A percentile compares a stretch with the other conserved stretches of the same genome.
phyloP scores from a whole-genome alignment of 2,888 invertebrate genomes.

The Thysanoteuthis rhombus region DNA sequence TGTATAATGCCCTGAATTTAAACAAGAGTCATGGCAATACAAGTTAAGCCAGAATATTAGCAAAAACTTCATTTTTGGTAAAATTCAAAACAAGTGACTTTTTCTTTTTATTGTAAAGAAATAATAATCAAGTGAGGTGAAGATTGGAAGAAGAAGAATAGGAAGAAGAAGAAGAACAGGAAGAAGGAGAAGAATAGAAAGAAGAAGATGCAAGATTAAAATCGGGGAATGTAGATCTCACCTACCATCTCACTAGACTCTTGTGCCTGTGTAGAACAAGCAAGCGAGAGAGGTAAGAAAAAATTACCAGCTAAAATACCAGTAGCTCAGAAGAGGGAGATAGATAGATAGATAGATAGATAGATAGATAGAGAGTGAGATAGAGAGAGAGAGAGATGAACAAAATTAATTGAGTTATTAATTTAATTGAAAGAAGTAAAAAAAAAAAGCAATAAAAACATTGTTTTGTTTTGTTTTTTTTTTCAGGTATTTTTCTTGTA shows the following conservation, averaged over 20 bases:
- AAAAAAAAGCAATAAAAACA: conserved; percentile 1
- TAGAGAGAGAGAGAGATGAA: not conserved
- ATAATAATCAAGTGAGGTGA: not conserved
- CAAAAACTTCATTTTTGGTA: conserved; percentile 12
- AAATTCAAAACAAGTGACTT: not conserved
- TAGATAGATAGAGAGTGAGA: not conserved
- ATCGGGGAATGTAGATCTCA: not conserved
- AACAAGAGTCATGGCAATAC: not conserved
- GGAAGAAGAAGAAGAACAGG: not conserved
- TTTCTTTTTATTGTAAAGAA: conserved; percentile 12
- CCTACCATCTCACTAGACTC: not conserved
- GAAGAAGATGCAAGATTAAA: not conserved
- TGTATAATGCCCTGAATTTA: not conserved
- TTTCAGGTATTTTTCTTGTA: not conserved
- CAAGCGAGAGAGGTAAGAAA: too few species aligned
- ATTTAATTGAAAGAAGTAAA: not conserved
- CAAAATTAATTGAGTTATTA: conserved; percentile 12
- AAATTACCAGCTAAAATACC: too few species aligned
- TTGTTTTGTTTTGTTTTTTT: not conserved
- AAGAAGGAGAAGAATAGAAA: not conserved
- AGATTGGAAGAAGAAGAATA: not conserved
- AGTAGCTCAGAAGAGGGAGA: not conserved
- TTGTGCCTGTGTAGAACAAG: not conserved
- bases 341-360: not conserved
- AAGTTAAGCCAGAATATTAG: not conserved